Percentiles rank a stretch among this genome's conserved stretches.
These are phyloP conservation scores for Melanotaenia boesemani DNA, from an alignment of 2,797 vertebrate genomes.

Conservation along the genomic window DNA sequence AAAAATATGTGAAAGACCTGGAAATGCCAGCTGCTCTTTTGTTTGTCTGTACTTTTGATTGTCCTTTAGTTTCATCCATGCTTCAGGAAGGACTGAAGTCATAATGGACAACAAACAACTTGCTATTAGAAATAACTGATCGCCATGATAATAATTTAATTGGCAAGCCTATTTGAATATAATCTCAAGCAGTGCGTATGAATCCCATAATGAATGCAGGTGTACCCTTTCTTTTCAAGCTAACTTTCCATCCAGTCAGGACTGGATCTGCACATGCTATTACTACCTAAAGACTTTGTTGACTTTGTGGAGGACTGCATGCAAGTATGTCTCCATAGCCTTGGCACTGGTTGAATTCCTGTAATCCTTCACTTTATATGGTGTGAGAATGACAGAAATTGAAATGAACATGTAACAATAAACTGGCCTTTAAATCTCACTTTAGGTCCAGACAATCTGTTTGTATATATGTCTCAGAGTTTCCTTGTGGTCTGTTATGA, in stretches of 20 bases:
- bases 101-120: not conserved
- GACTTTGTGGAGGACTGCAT: not conserved
- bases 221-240: not conserved
- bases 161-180: not conserved
- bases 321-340: not conserved
- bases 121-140: not conserved
- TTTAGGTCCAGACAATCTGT: too few relatives aligned
- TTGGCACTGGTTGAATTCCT: not conserved
- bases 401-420: not conserved
- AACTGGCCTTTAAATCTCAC: not conserved
- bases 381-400: not conserved
- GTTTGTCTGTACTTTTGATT: not conserved
- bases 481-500: too few relatives aligned
- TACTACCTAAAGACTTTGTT: not conserved
- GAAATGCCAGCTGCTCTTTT: not conserved
- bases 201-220: not conserved
- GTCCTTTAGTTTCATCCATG: not conserved
- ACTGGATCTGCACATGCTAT: not conserved
- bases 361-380: not conserved
- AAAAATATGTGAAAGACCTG: not conserved
- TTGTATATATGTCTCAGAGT: too few relatives aligned
- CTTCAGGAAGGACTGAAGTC: not conserved
- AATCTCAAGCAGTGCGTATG: not conserved
- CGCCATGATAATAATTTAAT: not conserved
- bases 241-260: not conserved